Base-by-base conservation (phyloP, 2,888 invertebrate species). In the Plebejus anna region DNA sequence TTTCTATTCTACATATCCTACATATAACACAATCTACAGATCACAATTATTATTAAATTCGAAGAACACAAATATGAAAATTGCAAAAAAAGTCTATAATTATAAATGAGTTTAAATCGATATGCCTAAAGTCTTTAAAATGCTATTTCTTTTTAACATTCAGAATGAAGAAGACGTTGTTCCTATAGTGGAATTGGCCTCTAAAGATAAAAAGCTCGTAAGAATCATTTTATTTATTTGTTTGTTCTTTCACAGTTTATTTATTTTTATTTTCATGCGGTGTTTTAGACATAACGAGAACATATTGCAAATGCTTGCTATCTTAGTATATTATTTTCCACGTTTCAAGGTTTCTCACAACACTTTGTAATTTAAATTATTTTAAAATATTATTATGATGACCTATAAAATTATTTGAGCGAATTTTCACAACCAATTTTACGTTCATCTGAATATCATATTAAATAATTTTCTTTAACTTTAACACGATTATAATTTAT, bases 121-220 rank as follows among this genome's bases (percentile, higher is more conserved):
- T 42, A 42, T 42, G 42, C 42, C 7, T 42, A 42, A 47, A 51
- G 51, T 51, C 42, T 51, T 13, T 51, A 55, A 4, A 55, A 55
- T 55, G 4, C 1, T 59, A 0, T 22, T 66, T 66, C 4, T 47
- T 72, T 11, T 73, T 55, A 32, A 51, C 9, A 73, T 28, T n/a
- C 73, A 73, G 73, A 73, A 73, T 1, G 71, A 71, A 42, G 73
- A 73, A 36, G 73, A 73, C 13, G 4, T 28, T 2, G 22, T 38
- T 5, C 28, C 32, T 13, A 36, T 51, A 28, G 73, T 55, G n/a
- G 73, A 73, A 42, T 73, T 55, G 32, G 55, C 55, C 0, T 32
- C 28, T 28, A 32, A 73, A 16, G 28, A 73, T 16, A 55, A 28
- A 16, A 55, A 51, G 28, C 32, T 32, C 73, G 73, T 73, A 73